Evolutionary conservation across 2,888 invertebrate species (phyloP).

Genomic region (Acanthoscelides obtectus): DNA sequence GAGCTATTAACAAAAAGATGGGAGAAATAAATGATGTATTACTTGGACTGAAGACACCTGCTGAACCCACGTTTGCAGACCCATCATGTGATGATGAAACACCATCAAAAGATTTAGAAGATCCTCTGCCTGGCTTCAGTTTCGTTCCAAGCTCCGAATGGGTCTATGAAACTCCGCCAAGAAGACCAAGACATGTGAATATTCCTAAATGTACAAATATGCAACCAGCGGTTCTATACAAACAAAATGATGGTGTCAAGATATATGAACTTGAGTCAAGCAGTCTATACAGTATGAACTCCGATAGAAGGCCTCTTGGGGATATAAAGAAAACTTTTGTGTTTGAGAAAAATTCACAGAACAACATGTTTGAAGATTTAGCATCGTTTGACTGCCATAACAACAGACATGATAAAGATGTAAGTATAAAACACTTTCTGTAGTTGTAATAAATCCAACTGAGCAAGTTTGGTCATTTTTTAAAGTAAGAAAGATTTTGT

Average conservation of each 20-base stretch:
- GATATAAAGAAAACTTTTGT: neutral
- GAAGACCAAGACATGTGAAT: slow-evolving; percentile 17
- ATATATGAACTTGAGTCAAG: slow-evolving; percentile 22
- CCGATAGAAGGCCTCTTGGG: neutral
- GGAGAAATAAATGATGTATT: neutral
- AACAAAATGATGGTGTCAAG: slow-evolving; percentile 17
- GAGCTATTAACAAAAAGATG: neutral
- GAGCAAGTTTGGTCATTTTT: no score
- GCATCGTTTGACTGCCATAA: neutral
- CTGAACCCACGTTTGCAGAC: neutral
- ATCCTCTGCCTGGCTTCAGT: slow-evolving; percentile 3
- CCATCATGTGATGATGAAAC: neutral
- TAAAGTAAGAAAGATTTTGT: no score
- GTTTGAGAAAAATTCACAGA: neutral
- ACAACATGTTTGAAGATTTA: neutral
- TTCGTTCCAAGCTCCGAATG: slow-evolving; percentile 21
- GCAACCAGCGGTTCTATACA: slow-evolving; percentile 22
- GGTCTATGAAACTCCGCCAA: slow-evolving; percentile 27
- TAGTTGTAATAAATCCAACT: no score
- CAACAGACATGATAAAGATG: neutral
- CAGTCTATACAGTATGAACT: slow-evolving; percentile 8
- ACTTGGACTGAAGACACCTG: neutral
- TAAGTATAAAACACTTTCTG: neutral
- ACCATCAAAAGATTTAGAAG: neutral
- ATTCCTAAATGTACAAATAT: slow-evolving; percentile 16